Conservation (phyloP, 2,113 vertebrate species). For the Prunella himalayana region DNA sequence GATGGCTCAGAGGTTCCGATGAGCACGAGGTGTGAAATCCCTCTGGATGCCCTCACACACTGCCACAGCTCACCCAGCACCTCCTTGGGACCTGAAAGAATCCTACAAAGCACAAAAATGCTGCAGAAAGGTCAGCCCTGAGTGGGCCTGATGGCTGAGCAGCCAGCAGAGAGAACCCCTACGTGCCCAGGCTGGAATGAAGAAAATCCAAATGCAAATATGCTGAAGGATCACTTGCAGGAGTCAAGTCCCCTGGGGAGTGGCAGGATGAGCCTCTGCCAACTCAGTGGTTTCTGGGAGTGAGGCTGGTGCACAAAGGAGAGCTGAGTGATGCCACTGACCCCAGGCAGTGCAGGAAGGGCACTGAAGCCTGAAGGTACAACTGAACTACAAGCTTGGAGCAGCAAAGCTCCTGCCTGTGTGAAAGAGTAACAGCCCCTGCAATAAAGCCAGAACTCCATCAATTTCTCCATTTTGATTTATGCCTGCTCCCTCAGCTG, state of each 20-base stretch:
- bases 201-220: background rate
- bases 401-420: accelerated
- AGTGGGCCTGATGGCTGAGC: background rate
- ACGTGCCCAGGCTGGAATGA: constrained; percentile 13
- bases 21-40: accelerated
- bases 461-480: background rate
- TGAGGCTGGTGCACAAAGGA: background rate
- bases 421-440: background rate
- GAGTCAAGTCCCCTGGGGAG: background rate
- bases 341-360: background rate
- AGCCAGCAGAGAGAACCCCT: background rate
- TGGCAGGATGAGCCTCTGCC: background rate
- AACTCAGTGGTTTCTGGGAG: background rate
- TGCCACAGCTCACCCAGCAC: background rate
- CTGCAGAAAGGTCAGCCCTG: background rate
- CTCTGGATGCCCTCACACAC: background rate
- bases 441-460: background rate
- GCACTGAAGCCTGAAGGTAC: background rate
- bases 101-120: background rate
- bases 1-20: background rate
- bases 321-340: background rate
- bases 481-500: background rate
- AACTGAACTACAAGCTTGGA: background rate
- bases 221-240: background rate
- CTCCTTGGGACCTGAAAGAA: background rate